phyloP scores from a whole-genome alignment of 2,888 invertebrate genomes.

The Parnassius smintheus region DNA sequence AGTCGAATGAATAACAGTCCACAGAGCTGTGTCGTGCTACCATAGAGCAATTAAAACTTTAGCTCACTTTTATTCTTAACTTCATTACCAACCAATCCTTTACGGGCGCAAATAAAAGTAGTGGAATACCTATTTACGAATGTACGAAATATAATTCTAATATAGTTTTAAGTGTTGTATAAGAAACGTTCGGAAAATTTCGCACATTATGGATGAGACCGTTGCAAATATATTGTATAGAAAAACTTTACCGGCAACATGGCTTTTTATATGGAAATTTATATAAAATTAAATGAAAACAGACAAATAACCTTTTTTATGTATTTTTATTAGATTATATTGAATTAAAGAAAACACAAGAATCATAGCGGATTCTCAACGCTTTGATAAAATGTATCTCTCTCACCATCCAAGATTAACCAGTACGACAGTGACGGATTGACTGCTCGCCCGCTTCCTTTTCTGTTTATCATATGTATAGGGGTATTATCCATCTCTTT shows the following conservation, averaged over 20 bases:
- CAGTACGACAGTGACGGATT: constrained; percentile 76
- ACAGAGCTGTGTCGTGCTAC: constrained; percentile 27
- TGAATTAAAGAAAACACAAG: constrained; percentile 50
- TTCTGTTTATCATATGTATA: constrained; percentile 41
- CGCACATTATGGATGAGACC: too few species aligned
- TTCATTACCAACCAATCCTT: constrained; percentile 24
- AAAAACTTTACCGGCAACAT: too few species aligned
- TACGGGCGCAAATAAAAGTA: constrained; percentile 16
- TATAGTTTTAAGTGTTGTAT: too few species aligned
- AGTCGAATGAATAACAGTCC: constrained; percentile 24
- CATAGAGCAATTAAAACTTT: constrained; percentile 27
- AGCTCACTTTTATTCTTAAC: constrained; percentile 26
- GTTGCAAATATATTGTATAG: too few species aligned
- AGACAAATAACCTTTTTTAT: too few species aligned
- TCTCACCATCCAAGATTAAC: constrained; percentile 73
- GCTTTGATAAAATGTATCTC: constrained; percentile 67
- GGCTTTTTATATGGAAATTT: too few species aligned
- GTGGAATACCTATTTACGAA: not conserved
- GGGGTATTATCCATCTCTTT: constrained; percentile 42
- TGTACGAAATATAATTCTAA: too few species aligned
- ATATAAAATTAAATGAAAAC: too few species aligned
- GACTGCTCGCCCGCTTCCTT: constrained; percentile 52
- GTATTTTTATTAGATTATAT: not conserved
- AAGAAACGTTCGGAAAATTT: too few species aligned
- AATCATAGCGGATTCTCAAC: constrained; percentile 57